Base-by-base conservation (phyloP, 2,888 invertebrate species). In the Rosalia funebris region DNA sequence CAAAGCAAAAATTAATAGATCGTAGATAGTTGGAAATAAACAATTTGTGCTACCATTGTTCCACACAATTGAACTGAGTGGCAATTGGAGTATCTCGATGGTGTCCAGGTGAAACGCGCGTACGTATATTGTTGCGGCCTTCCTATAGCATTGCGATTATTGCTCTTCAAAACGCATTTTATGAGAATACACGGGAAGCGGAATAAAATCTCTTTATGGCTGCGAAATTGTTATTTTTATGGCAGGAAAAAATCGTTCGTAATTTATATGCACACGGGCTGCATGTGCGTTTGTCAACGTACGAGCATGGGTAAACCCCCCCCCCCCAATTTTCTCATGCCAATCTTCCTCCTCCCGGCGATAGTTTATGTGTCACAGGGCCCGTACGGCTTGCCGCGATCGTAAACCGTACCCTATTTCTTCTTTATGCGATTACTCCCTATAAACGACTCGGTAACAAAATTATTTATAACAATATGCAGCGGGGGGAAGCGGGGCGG, bases 331-430 rank as follows among this genome's bases (percentile, higher is more conserved):
- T 61, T 50, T 65, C 62, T 66, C 60, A 59, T 63, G 65, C 63
- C 70, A 71, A 71, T 73, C 71, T 71, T 62, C 68, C 67, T 66
- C 64, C 44, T 50, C 55, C 68, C 63, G 68, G 14, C 14, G 69
- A 68, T 69, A 65, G 68, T 71, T 73, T 73, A 72, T 71, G 72
- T 65, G 67, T 65, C 65, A n/a, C n/a, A n/a, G n/a, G 60, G 47
- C 68, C 68, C 65, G n/a, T 25, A 63, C 69, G 67, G 71, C 71
- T 74, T 73, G 71, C 71, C 62, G 63, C 63, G 75, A 74, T 72
- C 76, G 71, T 77, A 77, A 76, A 77, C 73, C 76, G 75, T 74
- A 73, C 70, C 75, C 75, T 77, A 76, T 77, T 77, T 77, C 74
- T 75, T 76, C 73, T 75, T 75, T 76, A 77, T 76, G 75, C 75